Evolutionary conservation across 2,797 vertebrate genomes (phyloP), one percentile per base, ranked within the genome.

Genomic region (Triplophysa bombifrons): DNA sequence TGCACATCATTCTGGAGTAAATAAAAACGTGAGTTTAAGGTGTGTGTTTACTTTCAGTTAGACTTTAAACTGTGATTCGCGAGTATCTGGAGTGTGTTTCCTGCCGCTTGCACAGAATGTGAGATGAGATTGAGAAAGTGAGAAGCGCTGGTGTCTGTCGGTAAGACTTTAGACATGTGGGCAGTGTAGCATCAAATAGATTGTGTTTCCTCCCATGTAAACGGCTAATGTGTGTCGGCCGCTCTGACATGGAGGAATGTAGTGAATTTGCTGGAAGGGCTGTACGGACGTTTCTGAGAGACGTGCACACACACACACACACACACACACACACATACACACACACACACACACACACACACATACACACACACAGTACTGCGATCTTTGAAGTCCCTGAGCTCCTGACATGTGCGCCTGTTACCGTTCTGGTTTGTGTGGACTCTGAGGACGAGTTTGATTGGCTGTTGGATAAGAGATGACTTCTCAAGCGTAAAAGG

Each of bases 181-280:
- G 91, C 91, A 94, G 91, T 87, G 91, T 94, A 92, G 91, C 92
- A 92, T 94, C 92, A 93, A 93, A 94, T 94, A 90, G 92, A 92
- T 91, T 93, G 92, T 92, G 92, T 93, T 93, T 93, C 92, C 92
- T 93, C 90, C 86, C 89, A 92, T 93, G 93, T 93, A 92, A 93
- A 91, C 80, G 91, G 90, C 88, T 93, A 93, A 93, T 93, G 91
- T 90, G 90, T 88, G 86, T 88, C 84, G 84, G 89, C 87, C 56
- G 89, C 90, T 91, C 89, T 92, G 92, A 93, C 92, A 92, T 91
- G 93, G 92, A 93, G 90, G 91, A 93, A 94, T 92, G 92, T 92
- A 92, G 89, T 89, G 91, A 93, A 92, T 94, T 92, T 93, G 88
- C 92, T 91, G 91, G 89, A 90, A 93, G 92, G 92, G 89, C 90